A percentile compares a stretch with the other conserved stretches of the same genome.
These are phyloP conservation scores for Nymphicus hollandicus DNA, from an alignment of 2,113 vertebrate genomes.

Conservation along the genomic window DNA sequence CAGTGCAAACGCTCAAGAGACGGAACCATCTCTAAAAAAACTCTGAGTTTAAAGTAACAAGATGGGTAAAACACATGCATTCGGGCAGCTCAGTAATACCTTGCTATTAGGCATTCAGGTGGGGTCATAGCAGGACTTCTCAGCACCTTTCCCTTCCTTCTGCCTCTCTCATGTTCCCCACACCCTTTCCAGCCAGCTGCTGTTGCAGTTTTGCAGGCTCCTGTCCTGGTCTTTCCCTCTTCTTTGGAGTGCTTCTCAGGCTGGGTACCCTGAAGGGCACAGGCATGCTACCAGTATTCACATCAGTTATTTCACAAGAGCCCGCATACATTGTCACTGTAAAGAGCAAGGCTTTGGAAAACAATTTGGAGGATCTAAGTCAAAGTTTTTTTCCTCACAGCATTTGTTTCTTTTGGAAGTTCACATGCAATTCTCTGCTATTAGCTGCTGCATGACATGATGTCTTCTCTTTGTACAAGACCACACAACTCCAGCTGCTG, in stretches of 20 bases:
- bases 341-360: not conserved
- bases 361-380: rapidly evolving
- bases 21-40: not conserved
- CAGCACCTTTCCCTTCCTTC: not conserved
- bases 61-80: not conserved
- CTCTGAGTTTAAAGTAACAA: not conserved
- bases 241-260: not conserved
- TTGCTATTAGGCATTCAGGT: not conserved
- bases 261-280: too few species aligned
- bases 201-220: not conserved
- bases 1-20: not conserved
- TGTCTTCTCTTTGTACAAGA: not conserved
- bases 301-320: not conserved
- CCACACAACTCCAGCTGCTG: not conserved
- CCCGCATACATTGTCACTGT: not conserved
- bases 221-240: not conserved
- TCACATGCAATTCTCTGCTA: not conserved
- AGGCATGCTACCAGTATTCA: too few species aligned
- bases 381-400: not conserved
- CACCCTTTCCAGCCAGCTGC: not conserved
- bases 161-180: not conserved
- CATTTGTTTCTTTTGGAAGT: not conserved
- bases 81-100: not conserved
- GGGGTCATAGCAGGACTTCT: not conserved
- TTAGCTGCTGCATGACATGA: not conserved